A percentile compares a stretch with the other conserved stretches of the same genome.
phyloP scores from a whole-genome alignment of 1,140 invertebrate genomes.

The Lordiphosa stackelbergi region DNA sequence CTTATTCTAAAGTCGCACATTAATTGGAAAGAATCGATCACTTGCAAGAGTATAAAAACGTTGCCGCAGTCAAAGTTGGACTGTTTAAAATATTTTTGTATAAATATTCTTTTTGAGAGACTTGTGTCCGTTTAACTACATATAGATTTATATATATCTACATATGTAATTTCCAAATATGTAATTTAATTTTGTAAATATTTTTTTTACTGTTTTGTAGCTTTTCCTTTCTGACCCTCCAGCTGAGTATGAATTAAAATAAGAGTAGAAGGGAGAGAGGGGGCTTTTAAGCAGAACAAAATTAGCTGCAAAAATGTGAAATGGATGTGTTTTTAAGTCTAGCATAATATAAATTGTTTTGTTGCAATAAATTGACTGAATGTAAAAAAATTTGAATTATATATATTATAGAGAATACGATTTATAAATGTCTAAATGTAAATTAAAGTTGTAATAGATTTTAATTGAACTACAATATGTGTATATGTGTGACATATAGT shows the following conservation, averaged over 20 bases:
- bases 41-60: too few relatives aligned
- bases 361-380: constrained; percentile 71
- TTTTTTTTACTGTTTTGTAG: constrained; percentile 12
- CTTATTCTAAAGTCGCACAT: too few relatives aligned
- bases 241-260: not conserved
- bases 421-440: constrained; percentile 58
- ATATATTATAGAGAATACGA: constrained; percentile 15
- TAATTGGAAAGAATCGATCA: too few relatives aligned
- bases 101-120: too few relatives aligned
- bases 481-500: constrained; percentile 30
- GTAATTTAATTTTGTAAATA: constrained; percentile 8
- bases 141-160: too few relatives aligned
- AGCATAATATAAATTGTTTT: constrained; percentile 31
- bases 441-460: constrained; percentile 48
- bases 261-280: not conserved
- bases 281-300: not conserved
- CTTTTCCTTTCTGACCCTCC: too few relatives aligned
- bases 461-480: constrained; percentile 11
- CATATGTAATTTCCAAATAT: too few relatives aligned
- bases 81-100: too few relatives aligned
- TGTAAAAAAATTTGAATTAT: constrained; percentile 29
- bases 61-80: too few relatives aligned
- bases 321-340: constrained; percentile 10
- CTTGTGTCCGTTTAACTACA: too few relatives aligned
- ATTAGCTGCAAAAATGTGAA: not conserved